Evolutionary conservation across 2,113 vertebrate genomes (phyloP).

Genomic region (Turnix velox): DNA sequence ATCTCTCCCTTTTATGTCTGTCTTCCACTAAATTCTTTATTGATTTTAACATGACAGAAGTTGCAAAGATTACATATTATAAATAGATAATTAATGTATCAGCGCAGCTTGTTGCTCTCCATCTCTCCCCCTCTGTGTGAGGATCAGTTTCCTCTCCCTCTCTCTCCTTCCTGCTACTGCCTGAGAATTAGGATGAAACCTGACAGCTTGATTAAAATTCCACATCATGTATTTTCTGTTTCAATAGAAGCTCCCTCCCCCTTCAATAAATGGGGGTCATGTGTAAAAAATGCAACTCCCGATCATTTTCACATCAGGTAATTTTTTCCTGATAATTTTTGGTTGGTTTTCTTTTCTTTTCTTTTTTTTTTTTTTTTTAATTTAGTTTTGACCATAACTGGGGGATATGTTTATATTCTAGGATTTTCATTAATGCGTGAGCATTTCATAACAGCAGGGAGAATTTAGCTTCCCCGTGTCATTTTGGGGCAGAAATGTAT

Average conservation of each 20-base stretch:
- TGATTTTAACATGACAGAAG: conserved; percentile 51
- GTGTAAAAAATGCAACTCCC: not conserved
- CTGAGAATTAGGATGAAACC: conserved; percentile 43
- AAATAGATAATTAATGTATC: conserved; percentile 45
- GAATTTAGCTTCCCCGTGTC: not conserved
- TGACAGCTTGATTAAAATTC: conserved; percentile 61
- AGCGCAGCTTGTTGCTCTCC: conserved; percentile 40
- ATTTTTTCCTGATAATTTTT: not conserved
- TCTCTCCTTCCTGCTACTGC: not conserved
- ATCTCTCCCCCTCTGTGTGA: conserved; percentile 9
- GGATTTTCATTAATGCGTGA: not conserved
- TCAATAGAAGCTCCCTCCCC: not conserved
- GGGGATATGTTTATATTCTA: not conserved
- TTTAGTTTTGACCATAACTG: not conserved
- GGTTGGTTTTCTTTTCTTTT: too few relatives aligned
- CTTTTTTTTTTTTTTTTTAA: too few relatives aligned
- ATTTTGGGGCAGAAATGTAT: not conserved
- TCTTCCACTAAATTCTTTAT: conserved; percentile 51
- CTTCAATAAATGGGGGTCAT: not conserved
- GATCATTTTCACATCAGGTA: not conserved
- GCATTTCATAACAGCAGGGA: not conserved
- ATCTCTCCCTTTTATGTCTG: conserved; percentile 20
- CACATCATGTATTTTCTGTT: conserved; percentile 15
- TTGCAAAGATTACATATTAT: conserved; percentile 51
- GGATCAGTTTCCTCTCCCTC: conserved; percentile 28